A percentile compares a stretch with the other conserved stretches of the same genome.
Evolutionary conservation across 2,113 vertebrate genomes (phyloP).

Genomic region (Montifringilla adamsi): DNA sequence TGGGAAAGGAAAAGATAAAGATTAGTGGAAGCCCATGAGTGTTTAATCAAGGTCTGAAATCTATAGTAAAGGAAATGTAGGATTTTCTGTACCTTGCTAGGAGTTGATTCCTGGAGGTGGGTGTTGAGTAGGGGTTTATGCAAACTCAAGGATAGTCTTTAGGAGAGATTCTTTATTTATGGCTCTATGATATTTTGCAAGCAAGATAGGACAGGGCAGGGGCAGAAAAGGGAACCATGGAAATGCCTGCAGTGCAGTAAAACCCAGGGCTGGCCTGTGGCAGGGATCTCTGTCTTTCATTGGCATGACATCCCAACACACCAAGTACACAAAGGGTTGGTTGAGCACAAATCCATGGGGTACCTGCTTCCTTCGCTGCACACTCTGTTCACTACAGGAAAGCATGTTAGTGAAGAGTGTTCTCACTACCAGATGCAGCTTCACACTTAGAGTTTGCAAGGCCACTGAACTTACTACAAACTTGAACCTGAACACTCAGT

Average conservation of each 20-base stretch:
- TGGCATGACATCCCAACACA: not conserved
- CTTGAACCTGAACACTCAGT: not conserved
- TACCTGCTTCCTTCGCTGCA: not conserved
- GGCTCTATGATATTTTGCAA: not conserved
- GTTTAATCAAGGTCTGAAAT: not conserved
- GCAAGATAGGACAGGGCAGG: not conserved
- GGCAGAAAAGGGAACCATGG: not conserved
- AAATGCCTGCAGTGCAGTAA: not conserved
- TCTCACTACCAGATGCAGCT: accelerated
- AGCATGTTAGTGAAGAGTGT: not conserved
- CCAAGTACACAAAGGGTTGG: not conserved
- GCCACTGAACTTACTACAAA: not conserved
- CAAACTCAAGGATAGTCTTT: not conserved
- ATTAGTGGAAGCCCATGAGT: not conserved
- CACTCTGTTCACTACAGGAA: not conserved
- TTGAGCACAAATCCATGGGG: not conserved
- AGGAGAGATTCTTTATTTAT: not conserved
- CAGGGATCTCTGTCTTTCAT: not conserved
- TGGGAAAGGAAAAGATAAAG: not conserved
- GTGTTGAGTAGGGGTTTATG: not conserved
- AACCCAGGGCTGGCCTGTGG: accelerated
- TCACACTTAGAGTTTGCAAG: not conserved
- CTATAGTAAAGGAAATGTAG: not conserved
- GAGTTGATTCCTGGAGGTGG: not conserved
- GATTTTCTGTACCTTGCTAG: not conserved